These are phyloP conservation scores for Chromis chromis DNA, from an alignment of 2,797 vertebrate genomes.

Conservation along the genomic window DNA sequence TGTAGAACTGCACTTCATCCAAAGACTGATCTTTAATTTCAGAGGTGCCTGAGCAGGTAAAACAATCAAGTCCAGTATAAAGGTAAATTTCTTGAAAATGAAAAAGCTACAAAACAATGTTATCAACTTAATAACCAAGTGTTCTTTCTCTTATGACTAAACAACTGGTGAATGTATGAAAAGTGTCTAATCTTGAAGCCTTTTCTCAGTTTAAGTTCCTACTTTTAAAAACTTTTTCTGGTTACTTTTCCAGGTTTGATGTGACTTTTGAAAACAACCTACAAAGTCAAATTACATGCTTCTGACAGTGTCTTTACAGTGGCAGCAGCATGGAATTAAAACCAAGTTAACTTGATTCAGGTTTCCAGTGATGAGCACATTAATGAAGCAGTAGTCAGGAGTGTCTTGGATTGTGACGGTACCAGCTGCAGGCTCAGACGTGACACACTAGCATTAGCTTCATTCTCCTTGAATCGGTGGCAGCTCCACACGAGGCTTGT, in stretches of 20 bases:
- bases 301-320: not conserved
- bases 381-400: slow-evolving; percentile 16
- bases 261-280: slow-evolving; percentile 6
- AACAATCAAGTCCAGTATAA: too few relatives aligned
- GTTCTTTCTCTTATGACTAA: too few relatives aligned
- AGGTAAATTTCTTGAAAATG: too few relatives aligned
- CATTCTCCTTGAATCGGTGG: not conserved
- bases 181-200: not conserved
- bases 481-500: slow-evolving; percentile 2
- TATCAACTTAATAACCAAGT: too few relatives aligned
- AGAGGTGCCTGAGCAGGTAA: too few relatives aligned
- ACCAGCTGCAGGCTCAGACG: slow-evolving; percentile 1
- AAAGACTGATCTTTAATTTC: too few relatives aligned
- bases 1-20: too few relatives aligned
- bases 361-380: not conserved
- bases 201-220: not conserved
- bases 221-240: not conserved
- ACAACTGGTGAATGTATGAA: too few relatives aligned
- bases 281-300: not conserved
- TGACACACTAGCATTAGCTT: slow-evolving; percentile 23
- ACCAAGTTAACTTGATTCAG: not conserved
- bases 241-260: not conserved
- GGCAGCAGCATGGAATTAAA: slow-evolving; percentile 14
- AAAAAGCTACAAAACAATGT: too few relatives aligned
- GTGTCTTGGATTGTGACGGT: not conserved